Evolutionary conservation across 2,113 vertebrate genomes (phyloP).

Genomic region (Macrotis lagotis): DNA sequence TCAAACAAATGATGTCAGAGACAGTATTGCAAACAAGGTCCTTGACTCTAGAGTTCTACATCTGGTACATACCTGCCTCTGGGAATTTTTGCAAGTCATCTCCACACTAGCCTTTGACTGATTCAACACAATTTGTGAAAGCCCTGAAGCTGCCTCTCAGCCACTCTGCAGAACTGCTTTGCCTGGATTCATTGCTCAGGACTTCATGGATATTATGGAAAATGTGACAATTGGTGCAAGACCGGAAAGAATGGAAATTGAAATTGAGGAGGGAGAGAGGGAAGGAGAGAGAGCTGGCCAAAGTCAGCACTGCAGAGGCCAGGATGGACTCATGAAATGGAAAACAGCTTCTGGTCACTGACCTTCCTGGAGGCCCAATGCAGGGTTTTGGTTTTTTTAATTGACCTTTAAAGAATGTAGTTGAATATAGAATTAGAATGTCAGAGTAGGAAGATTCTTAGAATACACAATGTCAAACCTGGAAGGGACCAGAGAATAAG

Average conservation of each 20-base stretch:
- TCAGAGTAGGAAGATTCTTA: not conserved
- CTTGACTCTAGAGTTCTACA: not conserved
- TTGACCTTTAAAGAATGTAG: not conserved
- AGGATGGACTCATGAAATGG: not conserved
- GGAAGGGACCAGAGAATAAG: not conserved
- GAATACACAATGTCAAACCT: not conserved
- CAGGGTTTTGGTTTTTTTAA: not conserved
- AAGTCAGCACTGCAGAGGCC: fast-evolving
- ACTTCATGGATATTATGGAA: not conserved
- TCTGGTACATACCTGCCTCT: not conserved
- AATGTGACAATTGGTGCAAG: conserved; percentile 2
- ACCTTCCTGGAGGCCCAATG: not conserved
- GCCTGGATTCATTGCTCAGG: not conserved
- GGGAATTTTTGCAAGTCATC: conserved; percentile 10
- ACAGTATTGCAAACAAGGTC: not conserved
- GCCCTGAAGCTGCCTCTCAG: not conserved
- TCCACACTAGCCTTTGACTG: not conserved
- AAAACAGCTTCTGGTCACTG: not conserved
- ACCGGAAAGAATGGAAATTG: not conserved
- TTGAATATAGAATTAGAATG: not conserved
- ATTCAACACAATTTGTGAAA: fast-evolving
- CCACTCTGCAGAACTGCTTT: not conserved
- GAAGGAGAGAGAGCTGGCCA: fast-evolving
- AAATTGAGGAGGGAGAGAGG: not conserved
- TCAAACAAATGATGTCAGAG: not conserved